Conservation (phyloP, 2,797 vertebrate genomes). For the Prionace glauca region DNA sequence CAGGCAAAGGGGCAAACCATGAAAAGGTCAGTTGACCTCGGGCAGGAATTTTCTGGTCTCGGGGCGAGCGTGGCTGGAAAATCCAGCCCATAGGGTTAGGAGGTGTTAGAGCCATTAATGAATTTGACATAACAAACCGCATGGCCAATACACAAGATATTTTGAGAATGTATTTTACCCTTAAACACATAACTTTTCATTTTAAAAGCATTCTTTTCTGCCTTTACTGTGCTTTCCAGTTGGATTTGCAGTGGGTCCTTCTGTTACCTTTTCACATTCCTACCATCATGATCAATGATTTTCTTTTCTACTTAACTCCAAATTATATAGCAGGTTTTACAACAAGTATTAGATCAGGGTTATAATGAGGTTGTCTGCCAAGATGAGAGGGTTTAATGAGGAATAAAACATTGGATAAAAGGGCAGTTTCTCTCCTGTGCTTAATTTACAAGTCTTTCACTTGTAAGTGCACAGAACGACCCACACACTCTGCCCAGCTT, state of each 20-base stretch:
- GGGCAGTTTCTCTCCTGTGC: slow-evolving; percentile 16
- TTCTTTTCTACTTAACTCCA: slow-evolving; percentile 20
- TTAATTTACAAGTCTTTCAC: slow-evolving; percentile 21
- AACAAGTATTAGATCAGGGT: slow-evolving; percentile 1
- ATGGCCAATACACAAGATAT: neutral
- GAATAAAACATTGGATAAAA: slow-evolving; percentile 12
- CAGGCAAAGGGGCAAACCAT: no score
- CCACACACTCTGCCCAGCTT: neutral
- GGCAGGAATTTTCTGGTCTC: no score
- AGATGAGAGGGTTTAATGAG: slow-evolving; percentile 24
- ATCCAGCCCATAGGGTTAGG: neutral
- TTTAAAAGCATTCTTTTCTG: neutral
- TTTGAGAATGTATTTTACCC: neutral
- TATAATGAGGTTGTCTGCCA: slow-evolving; percentile 23
- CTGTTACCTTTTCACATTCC: neutral
- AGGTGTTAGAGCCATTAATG: neutral
- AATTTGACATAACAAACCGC: neutral
- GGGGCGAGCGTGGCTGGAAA: no score
- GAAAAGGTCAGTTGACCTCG: no score
- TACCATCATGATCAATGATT: neutral
- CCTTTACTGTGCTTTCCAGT: neutral
- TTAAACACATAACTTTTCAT: neutral
- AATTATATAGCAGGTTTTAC: slow-evolving; percentile 14
- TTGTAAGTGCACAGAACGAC: neutral
- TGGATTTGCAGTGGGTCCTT: neutral